phyloP scores from a whole-genome alignment of 2,888 invertebrate genomes.

The Hydropsyche betteni region DNA sequence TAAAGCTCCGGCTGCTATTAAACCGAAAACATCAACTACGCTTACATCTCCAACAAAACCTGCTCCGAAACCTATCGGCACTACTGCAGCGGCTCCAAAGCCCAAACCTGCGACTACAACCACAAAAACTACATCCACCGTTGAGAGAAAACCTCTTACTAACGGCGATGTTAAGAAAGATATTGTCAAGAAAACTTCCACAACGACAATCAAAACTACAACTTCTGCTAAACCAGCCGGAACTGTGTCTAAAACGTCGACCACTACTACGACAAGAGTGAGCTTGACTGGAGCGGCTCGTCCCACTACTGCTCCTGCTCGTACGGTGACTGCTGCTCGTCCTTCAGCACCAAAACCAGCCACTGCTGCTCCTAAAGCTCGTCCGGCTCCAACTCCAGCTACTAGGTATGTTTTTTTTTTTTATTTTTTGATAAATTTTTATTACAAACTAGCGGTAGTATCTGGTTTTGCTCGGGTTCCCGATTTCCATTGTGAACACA shows the following conservation, averaged over 20 bases:
- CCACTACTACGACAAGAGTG: slow-evolving; percentile 49
- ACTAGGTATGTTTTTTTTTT: slow-evolving; percentile 49
- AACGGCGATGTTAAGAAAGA: slow-evolving; percentile 67
- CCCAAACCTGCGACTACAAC: slow-evolving; percentile 51
- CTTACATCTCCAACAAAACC: slow-evolving; percentile 52
- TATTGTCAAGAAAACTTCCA: slow-evolving; percentile 52
- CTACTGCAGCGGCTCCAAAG: slow-evolving; percentile 54
- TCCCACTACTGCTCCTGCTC: slow-evolving; percentile 48
- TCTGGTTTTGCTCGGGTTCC: too few relatives aligned
- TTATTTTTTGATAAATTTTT: not conserved
- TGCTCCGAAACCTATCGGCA: slow-evolving; percentile 54
- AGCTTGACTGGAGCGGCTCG: slow-evolving; percentile 34
- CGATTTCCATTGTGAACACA: too few relatives aligned
- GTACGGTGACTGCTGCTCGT: slow-evolving; percentile 50
- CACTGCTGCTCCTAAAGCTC: slow-evolving; percentile 53
- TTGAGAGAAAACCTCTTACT: slow-evolving; percentile 65
- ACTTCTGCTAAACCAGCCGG: slow-evolving; percentile 44
- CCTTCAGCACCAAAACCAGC: slow-evolving; percentile 52
- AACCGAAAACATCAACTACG: slow-evolving; percentile 53
- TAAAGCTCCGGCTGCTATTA: slow-evolving; percentile 53
- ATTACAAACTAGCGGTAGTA: too few relatives aligned
- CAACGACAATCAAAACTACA: slow-evolving; percentile 40
- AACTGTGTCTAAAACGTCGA: slow-evolving; percentile 50
- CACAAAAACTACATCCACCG: slow-evolving; percentile 42
- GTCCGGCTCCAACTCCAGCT: slow-evolving; percentile 54